Percentiles rank a stretch among this genome's conserved stretches.
These are phyloP conservation scores for Salticus scenicus DNA, from an alignment of 2,888 invertebrate species.

Conservation along the genomic window DNA sequence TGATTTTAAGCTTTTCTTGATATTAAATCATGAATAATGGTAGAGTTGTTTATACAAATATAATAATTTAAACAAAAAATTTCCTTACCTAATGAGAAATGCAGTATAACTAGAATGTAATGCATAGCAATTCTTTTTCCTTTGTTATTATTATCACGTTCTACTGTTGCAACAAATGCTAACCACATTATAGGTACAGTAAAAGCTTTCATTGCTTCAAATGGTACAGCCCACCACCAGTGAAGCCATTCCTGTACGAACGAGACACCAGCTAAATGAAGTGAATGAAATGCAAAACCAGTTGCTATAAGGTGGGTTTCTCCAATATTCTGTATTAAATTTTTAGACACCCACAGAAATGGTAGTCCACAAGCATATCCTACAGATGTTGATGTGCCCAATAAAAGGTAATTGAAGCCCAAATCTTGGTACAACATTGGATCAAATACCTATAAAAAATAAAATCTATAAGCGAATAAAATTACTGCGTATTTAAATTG, in stretches of 20 bases:
- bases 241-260: slow-evolving; percentile 52
- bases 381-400: slow-evolving; percentile 59
- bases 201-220: slow-evolving; percentile 71
- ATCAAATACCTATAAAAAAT: slow-evolving; percentile 79
- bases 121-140: slow-evolving; percentile 68
- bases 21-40: no score
- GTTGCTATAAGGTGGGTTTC: slow-evolving; percentile 64
- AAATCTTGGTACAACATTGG: slow-evolving; percentile 73
- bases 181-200: slow-evolving; percentile 70
- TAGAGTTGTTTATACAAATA: no score
- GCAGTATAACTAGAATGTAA: slow-evolving; percentile 67
- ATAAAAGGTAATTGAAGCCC: slow-evolving; percentile 49
- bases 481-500: no score
- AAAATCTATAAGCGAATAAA: no score
- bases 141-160: slow-evolving; percentile 78
- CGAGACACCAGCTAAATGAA: slow-evolving; percentile 74
- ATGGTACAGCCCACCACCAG: slow-evolving; percentile 68
- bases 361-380: slow-evolving; percentile 55
- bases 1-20: no score
- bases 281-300: slow-evolving; percentile 70
- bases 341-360: slow-evolving; percentile 69
- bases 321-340: slow-evolving; percentile 70
- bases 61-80: background rate
- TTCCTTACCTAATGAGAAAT: slow-evolving; percentile 70
- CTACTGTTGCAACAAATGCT: slow-evolving; percentile 65